These are phyloP conservation scores for Steinernema carpocapsae DNA, from an alignment of 2,888 invertebrate species.

Conservation along the genomic window DNA sequence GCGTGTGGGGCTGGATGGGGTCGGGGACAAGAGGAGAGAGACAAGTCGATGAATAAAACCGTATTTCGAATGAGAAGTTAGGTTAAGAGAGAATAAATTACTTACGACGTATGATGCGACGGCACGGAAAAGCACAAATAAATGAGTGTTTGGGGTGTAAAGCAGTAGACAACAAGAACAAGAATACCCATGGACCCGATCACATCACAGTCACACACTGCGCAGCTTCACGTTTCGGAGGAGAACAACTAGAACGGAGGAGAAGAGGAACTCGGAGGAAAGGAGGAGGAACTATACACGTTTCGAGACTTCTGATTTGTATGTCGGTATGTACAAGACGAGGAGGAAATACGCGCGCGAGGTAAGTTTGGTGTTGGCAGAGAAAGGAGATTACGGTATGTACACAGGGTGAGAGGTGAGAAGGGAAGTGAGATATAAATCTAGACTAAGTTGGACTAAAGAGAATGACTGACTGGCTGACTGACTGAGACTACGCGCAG, in stretches of 20 bases:
- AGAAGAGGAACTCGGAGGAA: conserved; percentile 22
- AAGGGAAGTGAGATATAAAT: conserved; percentile 13
- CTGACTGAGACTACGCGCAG: conserved; percentile 10
- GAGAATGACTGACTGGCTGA: not conserved
- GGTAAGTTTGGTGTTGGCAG: conserved; percentile 35
- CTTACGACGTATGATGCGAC: conserved; percentile 13
- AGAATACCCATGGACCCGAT: conserved; percentile 28
- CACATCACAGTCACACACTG: conserved; percentile 25
- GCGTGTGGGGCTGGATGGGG: conserved; percentile 22
- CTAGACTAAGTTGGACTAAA: conserved; percentile 18
- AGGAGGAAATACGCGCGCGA: conserved; percentile 26
- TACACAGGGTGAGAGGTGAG: conserved; percentile 35
- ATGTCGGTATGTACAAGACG: not conserved
- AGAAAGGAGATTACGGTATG: conserved; percentile 4
- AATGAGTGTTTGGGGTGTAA: not conserved
- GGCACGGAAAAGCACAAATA: conserved; percentile 14
- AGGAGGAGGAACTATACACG: conserved; percentile 25
- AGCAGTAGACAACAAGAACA: conserved; percentile 30
- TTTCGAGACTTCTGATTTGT: conserved; percentile 29
- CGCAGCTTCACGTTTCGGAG: conserved; percentile 16
- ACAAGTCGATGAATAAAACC: not conserved
- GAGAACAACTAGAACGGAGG: not conserved
- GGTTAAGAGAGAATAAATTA: conserved; percentile 19
- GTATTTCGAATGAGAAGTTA: conserved; percentile 13
- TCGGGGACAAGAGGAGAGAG: not conserved